Conservation (phyloP, 2,797 vertebrate species). For the Falco cherrug region DNA sequence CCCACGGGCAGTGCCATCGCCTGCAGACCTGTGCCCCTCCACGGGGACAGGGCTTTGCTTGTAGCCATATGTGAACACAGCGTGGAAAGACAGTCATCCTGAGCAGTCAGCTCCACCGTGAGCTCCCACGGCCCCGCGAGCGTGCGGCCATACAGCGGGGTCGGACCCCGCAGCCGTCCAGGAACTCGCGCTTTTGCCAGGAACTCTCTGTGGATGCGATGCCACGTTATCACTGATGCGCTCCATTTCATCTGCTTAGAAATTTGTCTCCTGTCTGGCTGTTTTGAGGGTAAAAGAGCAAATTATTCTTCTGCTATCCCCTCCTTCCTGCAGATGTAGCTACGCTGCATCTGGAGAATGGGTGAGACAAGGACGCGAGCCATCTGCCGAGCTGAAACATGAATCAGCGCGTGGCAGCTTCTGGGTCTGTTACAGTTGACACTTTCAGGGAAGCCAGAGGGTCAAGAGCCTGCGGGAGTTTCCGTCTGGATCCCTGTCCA, state of each 20-base stretch:
- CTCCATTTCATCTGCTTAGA: background rate
- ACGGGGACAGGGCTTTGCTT: background rate
- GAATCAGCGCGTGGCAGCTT: background rate
- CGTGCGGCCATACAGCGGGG: background rate
- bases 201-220: fast-evolving
- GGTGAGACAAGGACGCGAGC: background rate
- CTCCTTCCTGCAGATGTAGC: background rate
- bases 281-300: background rate
- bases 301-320: background rate
- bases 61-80: background rate
- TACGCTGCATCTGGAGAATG: background rate
- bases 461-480: background rate
- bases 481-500: background rate
- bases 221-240: fast-evolving
- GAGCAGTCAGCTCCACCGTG: background rate
- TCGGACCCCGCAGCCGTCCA: background rate
- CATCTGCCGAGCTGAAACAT: background rate
- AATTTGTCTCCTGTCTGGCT: background rate
- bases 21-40: background rate
- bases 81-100: background rate
- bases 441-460: background rate
- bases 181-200: background rate
- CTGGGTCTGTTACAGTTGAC: background rate
- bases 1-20: background rate
- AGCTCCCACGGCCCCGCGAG: background rate